A percentile compares a stretch with the other conserved stretches of the same genome.
phyloP scores from a whole-genome alignment of 1,140 invertebrate genomes.

The Leptopilina clavipes region DNA sequence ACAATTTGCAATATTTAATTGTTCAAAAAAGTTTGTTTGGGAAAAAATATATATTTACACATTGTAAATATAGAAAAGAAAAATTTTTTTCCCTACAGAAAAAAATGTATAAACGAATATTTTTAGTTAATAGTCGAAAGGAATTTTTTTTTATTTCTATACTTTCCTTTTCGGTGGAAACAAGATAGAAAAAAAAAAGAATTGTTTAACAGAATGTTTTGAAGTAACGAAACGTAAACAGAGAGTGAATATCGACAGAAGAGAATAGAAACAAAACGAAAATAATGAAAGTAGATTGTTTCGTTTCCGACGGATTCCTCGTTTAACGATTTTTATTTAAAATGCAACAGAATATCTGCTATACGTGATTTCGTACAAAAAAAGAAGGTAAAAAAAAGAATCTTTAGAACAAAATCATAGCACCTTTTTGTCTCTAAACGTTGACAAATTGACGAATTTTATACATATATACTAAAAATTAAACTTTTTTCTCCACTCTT shows the following conservation, averaged over 20 bases:
- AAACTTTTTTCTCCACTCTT: no score
- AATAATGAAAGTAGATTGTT: slow-evolving; percentile 20
- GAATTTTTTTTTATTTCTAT: not conserved
- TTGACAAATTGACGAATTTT: not conserved
- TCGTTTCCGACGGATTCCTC: slow-evolving; percentile 14
- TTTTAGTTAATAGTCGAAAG: not conserved
- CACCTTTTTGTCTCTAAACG: not conserved
- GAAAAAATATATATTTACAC: no score
- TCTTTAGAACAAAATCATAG: not conserved
- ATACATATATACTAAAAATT: not conserved
- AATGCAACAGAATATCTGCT: slow-evolving; percentile 11
- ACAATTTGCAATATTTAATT: no score
- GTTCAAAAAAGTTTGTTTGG: no score
- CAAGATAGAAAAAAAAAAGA: not conserved
- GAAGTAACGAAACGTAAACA: slow-evolving; percentile 19
- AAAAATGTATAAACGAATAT: no score
- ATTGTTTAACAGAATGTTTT: slow-evolving; percentile 13
- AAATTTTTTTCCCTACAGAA: no score
- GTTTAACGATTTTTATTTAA: slow-evolving; percentile 20
- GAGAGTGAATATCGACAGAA: slow-evolving; percentile 9
- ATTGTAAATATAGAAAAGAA: no score
- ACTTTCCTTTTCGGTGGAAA: not conserved
- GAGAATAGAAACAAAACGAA: slow-evolving; percentile 14
- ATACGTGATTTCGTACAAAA: not conserved
- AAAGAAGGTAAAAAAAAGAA: not conserved